Conservation (phyloP, 2,888 invertebrate species). For the Cantharis flavilabris region DNA sequence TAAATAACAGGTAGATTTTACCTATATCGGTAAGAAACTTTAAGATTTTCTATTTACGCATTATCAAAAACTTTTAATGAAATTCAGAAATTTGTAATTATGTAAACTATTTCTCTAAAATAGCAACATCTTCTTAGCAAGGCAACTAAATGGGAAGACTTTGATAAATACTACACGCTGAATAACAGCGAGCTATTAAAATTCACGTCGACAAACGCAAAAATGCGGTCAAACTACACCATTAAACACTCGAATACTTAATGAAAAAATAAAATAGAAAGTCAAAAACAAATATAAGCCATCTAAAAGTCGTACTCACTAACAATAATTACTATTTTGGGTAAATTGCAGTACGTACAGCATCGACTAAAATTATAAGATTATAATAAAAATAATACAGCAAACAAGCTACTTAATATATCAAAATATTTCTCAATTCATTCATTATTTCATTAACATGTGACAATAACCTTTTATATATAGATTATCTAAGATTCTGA, state of each 20-base stretch:
- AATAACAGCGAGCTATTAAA: slow-evolving; percentile 4
- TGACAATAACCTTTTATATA: too few relatives aligned
- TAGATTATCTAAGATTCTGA: background rate
- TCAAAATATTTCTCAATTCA: background rate
- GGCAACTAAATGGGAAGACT: background rate
- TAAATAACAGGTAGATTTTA: too few relatives aligned
- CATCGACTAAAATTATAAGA: background rate
- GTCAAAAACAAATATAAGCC: slow-evolving; percentile 3
- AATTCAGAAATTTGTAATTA: background rate
- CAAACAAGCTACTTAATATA: background rate
- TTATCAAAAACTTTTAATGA: background rate
- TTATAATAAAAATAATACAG: background rate
- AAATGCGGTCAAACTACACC: slow-evolving; percentile 12
- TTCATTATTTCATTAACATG: background rate
- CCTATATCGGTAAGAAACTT: too few relatives aligned
- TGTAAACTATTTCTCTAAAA: background rate
- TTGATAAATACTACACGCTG: background rate
- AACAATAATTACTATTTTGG: background rate
- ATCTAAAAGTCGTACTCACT: background rate
- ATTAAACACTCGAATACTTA: slow-evolving; percentile 6
- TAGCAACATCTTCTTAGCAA: background rate
- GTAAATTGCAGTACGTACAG: background rate
- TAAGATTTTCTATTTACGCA: background rate
- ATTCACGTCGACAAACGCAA: slow-evolving; percentile 13
- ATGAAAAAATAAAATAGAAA: slow-evolving; percentile 10